Evolutionary conservation across 2,113 vertebrate species (phyloP).

Genomic region (Ciconia stormi): DNA sequence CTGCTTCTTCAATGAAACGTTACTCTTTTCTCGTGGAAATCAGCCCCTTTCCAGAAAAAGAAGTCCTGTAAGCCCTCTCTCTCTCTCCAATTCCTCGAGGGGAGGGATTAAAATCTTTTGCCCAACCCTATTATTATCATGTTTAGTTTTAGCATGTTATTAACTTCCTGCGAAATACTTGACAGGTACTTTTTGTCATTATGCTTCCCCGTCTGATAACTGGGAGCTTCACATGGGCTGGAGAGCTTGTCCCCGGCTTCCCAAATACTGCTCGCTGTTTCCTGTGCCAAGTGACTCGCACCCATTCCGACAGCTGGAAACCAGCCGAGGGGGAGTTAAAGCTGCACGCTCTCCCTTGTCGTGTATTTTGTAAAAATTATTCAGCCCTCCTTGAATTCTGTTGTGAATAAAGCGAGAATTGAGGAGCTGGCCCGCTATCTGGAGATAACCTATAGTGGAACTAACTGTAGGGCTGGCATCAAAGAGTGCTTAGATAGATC

Average conservation of each 20-base stretch:
- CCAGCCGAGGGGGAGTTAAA: fast-evolving
- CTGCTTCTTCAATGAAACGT: neutral
- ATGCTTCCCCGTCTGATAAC: neutral
- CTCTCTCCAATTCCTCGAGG: neutral
- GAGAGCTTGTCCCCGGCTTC: fast-evolving
- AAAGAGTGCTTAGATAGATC: neutral
- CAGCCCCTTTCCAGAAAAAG: neutral
- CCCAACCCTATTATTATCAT: neutral
- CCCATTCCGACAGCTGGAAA: neutral
- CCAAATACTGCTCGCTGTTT: neutral
- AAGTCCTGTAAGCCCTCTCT: neutral
- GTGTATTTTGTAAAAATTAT: fast-evolving
- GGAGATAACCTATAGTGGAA: neutral
- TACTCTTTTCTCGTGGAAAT: neutral
- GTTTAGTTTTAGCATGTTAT: neutral
- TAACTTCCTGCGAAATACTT: neutral
- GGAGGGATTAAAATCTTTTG: neutral
- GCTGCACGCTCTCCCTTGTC: fast-evolving
- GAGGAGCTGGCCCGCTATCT: neutral
- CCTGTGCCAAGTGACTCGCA: fast-evolving
- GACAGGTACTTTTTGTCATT: neutral
- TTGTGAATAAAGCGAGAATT: neutral
- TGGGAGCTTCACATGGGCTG: neutral
- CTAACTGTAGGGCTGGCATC: neutral
- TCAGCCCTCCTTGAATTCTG: neutral